A percentile compares a stretch with the other conserved stretches of the same genome.
phyloP scores from a whole-genome alignment of 2,888 invertebrate genomes.

The Pilophorus perplexus region DNA sequence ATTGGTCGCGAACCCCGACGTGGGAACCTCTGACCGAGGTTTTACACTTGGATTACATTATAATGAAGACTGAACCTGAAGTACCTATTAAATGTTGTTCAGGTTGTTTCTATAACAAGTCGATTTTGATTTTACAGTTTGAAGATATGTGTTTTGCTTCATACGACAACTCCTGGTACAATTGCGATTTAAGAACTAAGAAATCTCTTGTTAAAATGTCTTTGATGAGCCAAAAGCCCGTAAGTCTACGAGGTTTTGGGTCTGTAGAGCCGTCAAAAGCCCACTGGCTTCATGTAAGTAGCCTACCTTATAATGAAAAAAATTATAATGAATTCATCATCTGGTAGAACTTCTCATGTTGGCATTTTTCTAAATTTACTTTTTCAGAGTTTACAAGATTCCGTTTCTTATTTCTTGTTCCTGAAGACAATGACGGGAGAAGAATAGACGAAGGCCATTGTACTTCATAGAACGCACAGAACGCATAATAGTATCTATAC shows the following conservation, averaged over 20 bases:
- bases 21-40: too few species aligned
- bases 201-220: conserved; percentile 9
- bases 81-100: too few species aligned
- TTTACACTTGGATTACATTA: too few species aligned
- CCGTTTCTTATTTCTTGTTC: conserved; percentile 39
- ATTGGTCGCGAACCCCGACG: too few species aligned
- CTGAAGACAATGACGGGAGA: conserved; percentile 32
- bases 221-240: background rate
- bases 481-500: too few species aligned
- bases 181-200: background rate
- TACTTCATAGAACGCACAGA: background rate
- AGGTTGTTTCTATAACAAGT: too few species aligned
- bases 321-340: too few species aligned
- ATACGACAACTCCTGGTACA: conserved; percentile 38
- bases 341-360: too few species aligned
- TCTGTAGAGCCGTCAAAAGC: conserved; percentile 7
- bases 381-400: conserved; percentile 41
- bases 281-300: conserved; percentile 28
- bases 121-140: conserved; percentile 27
- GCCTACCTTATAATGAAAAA: too few species aligned
- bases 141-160: conserved; percentile 13
- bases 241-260: conserved; percentile 33
- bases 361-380: too few species aligned
- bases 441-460: background rate
- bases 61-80: too few species aligned